Base-by-base conservation (phyloP, 2,113 vertebrate species). In the Pseudorectes ferrugineus region DNA sequence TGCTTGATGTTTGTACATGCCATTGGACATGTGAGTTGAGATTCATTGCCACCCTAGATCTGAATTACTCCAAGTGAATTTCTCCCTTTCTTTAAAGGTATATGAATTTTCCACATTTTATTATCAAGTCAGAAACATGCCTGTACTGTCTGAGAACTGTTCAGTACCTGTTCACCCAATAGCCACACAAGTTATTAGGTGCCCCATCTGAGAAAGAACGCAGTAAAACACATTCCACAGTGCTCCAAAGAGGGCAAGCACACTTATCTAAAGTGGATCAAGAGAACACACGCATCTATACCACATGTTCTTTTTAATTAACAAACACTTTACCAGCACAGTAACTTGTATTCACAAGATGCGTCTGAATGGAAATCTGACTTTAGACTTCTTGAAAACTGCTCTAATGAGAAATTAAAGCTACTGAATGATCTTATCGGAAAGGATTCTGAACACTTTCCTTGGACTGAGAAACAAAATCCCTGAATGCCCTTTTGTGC, bases 371-470 rank as follows among this genome's bases (percentile, higher is more conserved):
- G 90, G 87, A 97, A 97, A 96, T 67, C 82, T 97, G 94, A 96
- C 90, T 95, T 93, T 51, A 81, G 92, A 96, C 89, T 97, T 95
- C 95, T 28, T 92, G 95, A 97, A 94, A 95, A 94, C 49, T 35
- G 31, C 73, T 93, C 73, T 97, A 98, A 97, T 97, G 94, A 97
- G 97, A 97, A 97, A 97, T 97, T 97, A 98, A 97, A 98, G 67
- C 93, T 95, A 79, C 68, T 76, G 95, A 95, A 89, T 93, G 97
- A 97, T 98, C 78, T 58, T 96, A 98, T 98, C 95, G 0, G 75
- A 65, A 91, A 95, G 35, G 91, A 93, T 84, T 91, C 78, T 91
- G 85, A 96, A 91, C 92, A 73, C 70, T 97, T 96, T 95, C 49
- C 95, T 95, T 83, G 77, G 72, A 35, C 5, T 78, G 48, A 90